Percentiles rank a stretch among this genome's conserved stretches.
Conservation (phyloP, 2,888 invertebrate genomes). For the Amblyjoppa proteus region DNA sequence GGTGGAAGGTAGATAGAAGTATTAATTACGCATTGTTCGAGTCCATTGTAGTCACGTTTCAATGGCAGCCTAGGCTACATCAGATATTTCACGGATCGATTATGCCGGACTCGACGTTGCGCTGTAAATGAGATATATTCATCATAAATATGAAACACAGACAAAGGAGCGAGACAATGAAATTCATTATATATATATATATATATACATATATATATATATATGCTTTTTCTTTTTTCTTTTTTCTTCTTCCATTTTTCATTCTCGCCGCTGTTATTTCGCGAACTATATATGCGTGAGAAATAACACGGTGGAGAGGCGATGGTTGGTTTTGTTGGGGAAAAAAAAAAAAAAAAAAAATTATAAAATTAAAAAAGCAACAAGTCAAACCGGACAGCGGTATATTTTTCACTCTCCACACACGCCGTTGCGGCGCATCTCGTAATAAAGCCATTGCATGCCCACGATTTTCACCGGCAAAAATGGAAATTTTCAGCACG, state of each 20-base stretch:
- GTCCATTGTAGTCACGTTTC: constrained; percentile 2
- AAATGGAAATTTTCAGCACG: too few relatives aligned
- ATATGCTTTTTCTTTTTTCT: neutral
- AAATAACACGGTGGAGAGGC: constrained; percentile 12
- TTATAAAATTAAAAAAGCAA: neutral
- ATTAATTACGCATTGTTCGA: neutral
- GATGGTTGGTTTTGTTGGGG: neutral
- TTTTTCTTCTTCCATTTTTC: neutral
- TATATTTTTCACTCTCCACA: neutral
- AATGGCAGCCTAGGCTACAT: neutral
- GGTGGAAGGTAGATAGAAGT: neutral
- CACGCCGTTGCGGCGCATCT: neutral
- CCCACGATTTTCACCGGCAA: neutral
- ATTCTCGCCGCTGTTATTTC: neutral
- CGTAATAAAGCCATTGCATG: neutral
- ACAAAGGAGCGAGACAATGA: constrained; percentile 1
- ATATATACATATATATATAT: too few relatives aligned
- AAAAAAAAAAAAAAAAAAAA: neutral
- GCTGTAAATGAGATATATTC: constrained; percentile 16
- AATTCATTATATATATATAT: neutral
- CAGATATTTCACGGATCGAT: neutral
- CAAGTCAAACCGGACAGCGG: neutral
- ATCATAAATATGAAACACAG: constrained; percentile 39
- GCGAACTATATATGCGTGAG: neutral
- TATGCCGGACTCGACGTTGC: neutral